Base-by-base conservation (phyloP, 2,113 vertebrate genomes). In the Pelobates fuscus region DNA sequence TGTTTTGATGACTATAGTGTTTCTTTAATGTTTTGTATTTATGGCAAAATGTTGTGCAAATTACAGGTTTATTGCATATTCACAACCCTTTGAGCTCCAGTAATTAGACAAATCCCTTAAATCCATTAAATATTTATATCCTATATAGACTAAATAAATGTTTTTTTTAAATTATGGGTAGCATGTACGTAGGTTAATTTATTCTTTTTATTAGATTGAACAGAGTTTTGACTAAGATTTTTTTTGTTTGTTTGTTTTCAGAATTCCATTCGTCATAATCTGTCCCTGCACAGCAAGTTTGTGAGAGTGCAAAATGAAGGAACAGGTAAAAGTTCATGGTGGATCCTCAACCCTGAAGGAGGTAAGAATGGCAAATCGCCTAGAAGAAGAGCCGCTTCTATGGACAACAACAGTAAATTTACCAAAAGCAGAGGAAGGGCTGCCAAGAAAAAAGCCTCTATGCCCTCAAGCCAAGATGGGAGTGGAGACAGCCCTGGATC, bases 391-490 rank as follows among this genome's bases (percentile, higher is more conserved):
- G 96, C 96, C 0, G 96, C 94, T 0, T 98, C 97, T 74, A 98
- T 98, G 96, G 96, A 98, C 91, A 98, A 98, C 91, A 98, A 97
- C 89, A 97, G 96, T 89, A 98, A 99, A 83, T 97, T 98, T 83
- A 90, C 93, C 32, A 98, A 98, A 87, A 98, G 96, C 87, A 90
- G 95, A 80, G 96, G 97, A 63, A 91, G 96, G 75, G 97, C 97
- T 2, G 95, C 97, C 37, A 98, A 99, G 92, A 98, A 99, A 84
- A 98, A 99, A 88, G 94, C 97, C 63, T 90, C 95, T 32, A 90
- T 98, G 57, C 96, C 98, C 82, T 87, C 93, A 8, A 93, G 93
- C 21, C 92, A 95, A 54, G 97, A 99, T 10, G 95, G 92, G 21
- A 94, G 90, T 0, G 92, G 92, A 1, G 97, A 98, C 79, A 98